Evolutionary conservation across 2,888 invertebrate species (phyloP).

Genomic region (Peribatodes rhomboidaria): DNA sequence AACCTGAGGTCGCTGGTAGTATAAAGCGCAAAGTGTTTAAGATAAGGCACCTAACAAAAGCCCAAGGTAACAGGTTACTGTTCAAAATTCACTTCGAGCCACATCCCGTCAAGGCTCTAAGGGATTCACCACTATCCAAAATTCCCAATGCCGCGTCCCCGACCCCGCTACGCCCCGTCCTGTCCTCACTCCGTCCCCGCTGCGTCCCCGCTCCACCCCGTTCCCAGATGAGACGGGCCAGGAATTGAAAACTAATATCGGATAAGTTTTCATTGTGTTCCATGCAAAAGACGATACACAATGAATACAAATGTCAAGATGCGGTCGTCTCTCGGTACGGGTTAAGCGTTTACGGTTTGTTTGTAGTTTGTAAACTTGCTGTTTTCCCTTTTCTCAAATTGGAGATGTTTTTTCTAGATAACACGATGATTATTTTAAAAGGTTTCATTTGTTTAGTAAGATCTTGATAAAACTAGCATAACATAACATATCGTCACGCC

Average conservation of each 20-base stretch:
- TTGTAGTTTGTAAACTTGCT: slow-evolving; percentile 1
- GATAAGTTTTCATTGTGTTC: slow-evolving; percentile 61
- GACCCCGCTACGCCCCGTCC: slow-evolving; percentile 30
- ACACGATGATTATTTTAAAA: too few relatives aligned
- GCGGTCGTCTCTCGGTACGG: slow-evolving; percentile 22
- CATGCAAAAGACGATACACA: slow-evolving; percentile 37
- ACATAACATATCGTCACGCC: too few relatives aligned
- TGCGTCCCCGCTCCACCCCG: slow-evolving; percentile 30
- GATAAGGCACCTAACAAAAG: background rate
- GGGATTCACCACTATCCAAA: slow-evolving; percentile 27
- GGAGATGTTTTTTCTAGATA: background rate
- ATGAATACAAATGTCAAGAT: slow-evolving; percentile 38
- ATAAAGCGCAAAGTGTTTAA: background rate
- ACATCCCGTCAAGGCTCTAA: slow-evolving; percentile 21
- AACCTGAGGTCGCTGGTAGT: background rate
- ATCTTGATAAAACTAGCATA: too few relatives aligned
- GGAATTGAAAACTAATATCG: slow-evolving; percentile 70
- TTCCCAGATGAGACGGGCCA: slow-evolving; percentile 49
- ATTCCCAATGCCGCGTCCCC: slow-evolving; percentile 25
- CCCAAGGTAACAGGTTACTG: slow-evolving; percentile 12
- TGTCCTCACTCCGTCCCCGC: slow-evolving; percentile 9
- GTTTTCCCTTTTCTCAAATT: background rate
- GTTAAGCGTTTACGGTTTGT: slow-evolving; percentile 18
- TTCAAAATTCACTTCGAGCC: slow-evolving; percentile 20
- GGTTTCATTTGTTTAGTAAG: too few relatives aligned